phyloP scores from a whole-genome alignment of 1,140 invertebrate genomes.

The Zaprionus inermis region DNA sequence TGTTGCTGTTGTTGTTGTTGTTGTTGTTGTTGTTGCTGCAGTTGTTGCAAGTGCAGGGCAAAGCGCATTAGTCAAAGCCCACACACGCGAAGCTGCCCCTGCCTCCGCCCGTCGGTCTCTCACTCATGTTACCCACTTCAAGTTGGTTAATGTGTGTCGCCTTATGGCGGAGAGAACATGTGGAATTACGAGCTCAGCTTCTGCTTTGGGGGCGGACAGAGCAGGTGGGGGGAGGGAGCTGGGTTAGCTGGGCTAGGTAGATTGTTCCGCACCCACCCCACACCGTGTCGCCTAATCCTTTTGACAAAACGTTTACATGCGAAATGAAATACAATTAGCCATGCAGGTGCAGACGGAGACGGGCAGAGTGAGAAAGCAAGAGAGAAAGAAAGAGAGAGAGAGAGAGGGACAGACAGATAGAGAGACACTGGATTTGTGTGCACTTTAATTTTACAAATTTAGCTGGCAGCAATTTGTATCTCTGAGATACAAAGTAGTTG shows the following conservation, averaged over 20 bases:
- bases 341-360: constrained; percentile 46
- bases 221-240: background rate
- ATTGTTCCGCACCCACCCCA: background rate
- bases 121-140: constrained; percentile 61
- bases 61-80: constrained; percentile 72
- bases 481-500: constrained; percentile 72
- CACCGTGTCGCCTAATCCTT: constrained; percentile 57
- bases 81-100: constrained; percentile 44
- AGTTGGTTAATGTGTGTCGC: constrained; percentile 73
- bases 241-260: background rate
- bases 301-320: constrained; percentile 78
- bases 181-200: constrained; percentile 59
- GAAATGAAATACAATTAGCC: constrained; percentile 66
- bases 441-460: constrained; percentile 74
- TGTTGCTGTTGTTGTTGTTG: constrained; percentile 41
- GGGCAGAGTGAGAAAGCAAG: constrained; percentile 6
- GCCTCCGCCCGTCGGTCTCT: background rate
- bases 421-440: constrained; percentile 22
- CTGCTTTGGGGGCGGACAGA: background rate
- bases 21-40: constrained; percentile 34
- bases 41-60: constrained; percentile 61
- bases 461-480: constrained; percentile 68
- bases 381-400: constrained; percentile 5
- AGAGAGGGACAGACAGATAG: constrained; percentile 17
- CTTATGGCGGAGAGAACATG: constrained; percentile 66